These are phyloP conservation scores for Phyllotreta cruciferae DNA, from an alignment of 2,888 invertebrate species.

Conservation along the genomic window DNA sequence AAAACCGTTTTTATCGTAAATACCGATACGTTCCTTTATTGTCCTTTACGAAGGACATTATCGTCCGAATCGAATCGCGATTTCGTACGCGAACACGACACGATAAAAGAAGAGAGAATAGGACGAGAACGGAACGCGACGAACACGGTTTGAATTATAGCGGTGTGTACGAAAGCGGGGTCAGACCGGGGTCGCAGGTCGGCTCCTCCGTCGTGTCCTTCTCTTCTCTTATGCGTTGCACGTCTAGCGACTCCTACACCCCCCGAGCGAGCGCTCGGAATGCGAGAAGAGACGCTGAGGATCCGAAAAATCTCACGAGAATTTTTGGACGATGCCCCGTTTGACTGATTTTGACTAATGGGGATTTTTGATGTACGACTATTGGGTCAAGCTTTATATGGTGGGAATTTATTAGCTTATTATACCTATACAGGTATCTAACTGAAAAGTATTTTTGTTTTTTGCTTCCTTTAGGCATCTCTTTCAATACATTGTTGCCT, in stretches of 20 bases:
- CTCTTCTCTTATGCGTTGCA: constrained; percentile 7
- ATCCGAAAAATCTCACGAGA: constrained; percentile 30
- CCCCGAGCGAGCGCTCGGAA: constrained; percentile 26
- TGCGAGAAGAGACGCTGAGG: constrained; percentile 23
- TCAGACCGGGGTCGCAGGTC: constrained; percentile 42
- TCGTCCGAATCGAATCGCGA: constrained; percentile 14
- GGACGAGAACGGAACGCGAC: constrained; percentile 10
- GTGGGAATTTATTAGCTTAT: no score
- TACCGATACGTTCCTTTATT: constrained; percentile 9
- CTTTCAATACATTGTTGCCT: no score
- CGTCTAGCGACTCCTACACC: constrained; percentile 30
- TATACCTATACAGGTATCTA: no score
- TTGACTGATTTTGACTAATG: constrained; percentile 12
- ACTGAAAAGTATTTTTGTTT: no score
- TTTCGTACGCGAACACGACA: neutral
- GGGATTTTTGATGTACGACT: constrained; percentile 12
- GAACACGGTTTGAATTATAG: constrained; percentile 36
- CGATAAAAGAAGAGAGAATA: neutral
- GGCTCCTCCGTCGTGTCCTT: constrained; percentile 24
- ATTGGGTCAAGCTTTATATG: neutral
- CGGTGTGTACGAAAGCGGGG: constrained; percentile 37
- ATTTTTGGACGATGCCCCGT: constrained; percentile 7
- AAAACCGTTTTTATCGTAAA: neutral
- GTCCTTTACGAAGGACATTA: constrained; percentile 15
- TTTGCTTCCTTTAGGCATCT: no score